phyloP scores from a whole-genome alignment of 2,113 vertebrate species.

The Herpailurus yagouaroundi region DNA sequence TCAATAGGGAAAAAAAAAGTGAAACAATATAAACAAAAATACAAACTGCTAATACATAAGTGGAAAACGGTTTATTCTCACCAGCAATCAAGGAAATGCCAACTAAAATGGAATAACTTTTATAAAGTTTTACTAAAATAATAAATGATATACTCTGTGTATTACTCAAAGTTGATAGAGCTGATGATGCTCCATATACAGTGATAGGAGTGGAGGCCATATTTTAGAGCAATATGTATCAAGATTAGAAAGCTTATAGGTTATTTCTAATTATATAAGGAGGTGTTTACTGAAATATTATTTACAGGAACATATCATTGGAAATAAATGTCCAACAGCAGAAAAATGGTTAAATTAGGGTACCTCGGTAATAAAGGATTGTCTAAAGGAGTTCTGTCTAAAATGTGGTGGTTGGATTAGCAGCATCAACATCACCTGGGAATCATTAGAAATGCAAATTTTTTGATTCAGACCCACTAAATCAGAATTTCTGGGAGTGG shows the following conservation, averaged over 20 bases:
- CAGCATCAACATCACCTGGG: background rate
- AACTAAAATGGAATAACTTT: background rate
- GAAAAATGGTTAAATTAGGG: background rate
- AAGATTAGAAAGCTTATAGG: background rate
- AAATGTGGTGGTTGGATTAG: background rate
- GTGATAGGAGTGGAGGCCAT: background rate
- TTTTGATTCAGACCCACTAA: background rate
- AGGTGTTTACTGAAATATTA: background rate
- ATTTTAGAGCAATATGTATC: background rate
- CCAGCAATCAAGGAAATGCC: background rate
- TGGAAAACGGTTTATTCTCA: background rate
- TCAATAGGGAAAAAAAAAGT: background rate
- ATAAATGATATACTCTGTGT: background rate
- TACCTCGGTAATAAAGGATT: background rate
- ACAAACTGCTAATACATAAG: background rate
- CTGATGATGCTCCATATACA: background rate
- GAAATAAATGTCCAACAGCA: background rate
- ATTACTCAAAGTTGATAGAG: background rate
- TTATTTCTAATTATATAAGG: background rate
- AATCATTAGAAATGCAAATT: background rate
- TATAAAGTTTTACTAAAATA: background rate
- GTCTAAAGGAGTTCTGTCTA: background rate
- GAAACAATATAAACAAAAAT: background rate
- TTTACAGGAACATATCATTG: background rate
- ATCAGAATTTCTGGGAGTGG: background rate